A percentile compares a stretch with the other conserved stretches of the same genome.
Conservation (phyloP, 2,113 vertebrate genomes). For the Nematolebias whitei region DNA sequence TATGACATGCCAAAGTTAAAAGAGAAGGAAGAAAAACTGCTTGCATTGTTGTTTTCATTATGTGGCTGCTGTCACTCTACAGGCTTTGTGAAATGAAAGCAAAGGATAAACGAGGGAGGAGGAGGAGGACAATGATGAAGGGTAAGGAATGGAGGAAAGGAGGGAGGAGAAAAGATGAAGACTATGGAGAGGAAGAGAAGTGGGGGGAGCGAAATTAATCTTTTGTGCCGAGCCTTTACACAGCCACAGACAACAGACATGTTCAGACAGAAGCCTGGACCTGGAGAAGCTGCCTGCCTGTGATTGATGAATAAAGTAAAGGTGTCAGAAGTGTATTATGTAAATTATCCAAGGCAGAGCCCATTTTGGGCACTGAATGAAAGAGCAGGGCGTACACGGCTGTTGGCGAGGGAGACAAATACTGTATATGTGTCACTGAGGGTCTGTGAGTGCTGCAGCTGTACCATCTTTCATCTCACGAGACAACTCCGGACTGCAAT, state of each 20-base stretch:
- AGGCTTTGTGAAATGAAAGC: conserved; percentile 95
- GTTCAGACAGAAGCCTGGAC: conserved; percentile 99
- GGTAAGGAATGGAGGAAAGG: conserved; percentile 65
- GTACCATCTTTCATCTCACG: conserved; percentile 96
- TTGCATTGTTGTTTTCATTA: conserved; percentile 99
- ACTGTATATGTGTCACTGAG: conserved; percentile 43
- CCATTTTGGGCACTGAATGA: conserved; percentile 85
- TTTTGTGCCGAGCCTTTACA: conserved; percentile 99
- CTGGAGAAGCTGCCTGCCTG: conserved; percentile 90
- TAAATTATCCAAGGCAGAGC: conserved; percentile 98
- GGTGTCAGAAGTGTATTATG: conserved; percentile 99
- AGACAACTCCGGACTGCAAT: conserved; percentile 92
- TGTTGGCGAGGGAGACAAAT: conserved; percentile 38
- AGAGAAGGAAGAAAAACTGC: conserved; percentile 78
- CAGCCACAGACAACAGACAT: conserved; percentile 98
- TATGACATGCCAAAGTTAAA: conserved; percentile 91
- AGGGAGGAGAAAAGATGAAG: conserved; percentile 54
- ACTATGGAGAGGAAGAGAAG: conserved; percentile 24
- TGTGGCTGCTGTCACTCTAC: conserved; percentile 97
- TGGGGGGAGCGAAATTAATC: conserved; percentile 94
- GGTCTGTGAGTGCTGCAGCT: conserved; percentile 87
- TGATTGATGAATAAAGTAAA: conserved; percentile 99
- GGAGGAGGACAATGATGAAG: conserved; percentile 67
- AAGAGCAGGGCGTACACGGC: conserved; percentile 84
- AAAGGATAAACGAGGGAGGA: conserved; percentile 76